Evolutionary conservation across 2,113 vertebrate species (phyloP).

Genomic region (Bubo scandiacus): DNA sequence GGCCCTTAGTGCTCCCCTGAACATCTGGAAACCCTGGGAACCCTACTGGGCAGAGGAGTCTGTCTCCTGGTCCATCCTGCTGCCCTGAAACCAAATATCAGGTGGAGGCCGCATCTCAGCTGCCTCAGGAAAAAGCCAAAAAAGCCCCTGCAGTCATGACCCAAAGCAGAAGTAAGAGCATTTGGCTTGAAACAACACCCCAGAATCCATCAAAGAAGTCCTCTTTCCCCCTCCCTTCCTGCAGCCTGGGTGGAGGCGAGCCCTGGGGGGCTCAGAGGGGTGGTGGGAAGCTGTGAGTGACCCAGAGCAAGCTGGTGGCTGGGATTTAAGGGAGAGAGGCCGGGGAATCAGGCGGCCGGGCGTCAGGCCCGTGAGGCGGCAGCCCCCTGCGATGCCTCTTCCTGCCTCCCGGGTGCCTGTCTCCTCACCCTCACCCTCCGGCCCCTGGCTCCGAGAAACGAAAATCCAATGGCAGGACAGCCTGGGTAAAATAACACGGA

Average conservation of each 20-base stretch:
- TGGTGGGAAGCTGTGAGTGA: neutral
- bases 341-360: accelerated
- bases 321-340: neutral
- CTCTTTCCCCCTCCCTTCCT: neutral
- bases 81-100: neutral
- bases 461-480: accelerated
- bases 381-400: accelerated
- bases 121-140: neutral
- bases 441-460: accelerated
- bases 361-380: neutral
- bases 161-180: neutral
- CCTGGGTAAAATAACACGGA: neutral
- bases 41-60: neutral
- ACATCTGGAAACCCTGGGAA: neutral
- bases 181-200: neutral
- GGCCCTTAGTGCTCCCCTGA: neutral
- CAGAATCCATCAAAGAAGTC: neutral
- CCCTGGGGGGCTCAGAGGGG: neutral
- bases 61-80: neutral
- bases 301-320: neutral
- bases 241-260: neutral
- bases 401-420: accelerated
- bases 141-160: neutral
- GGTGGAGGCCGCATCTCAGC: neutral
- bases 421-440: neutral